Base-by-base conservation (phyloP, 2,113 vertebrate species). In the Sinocyclocheilus rhinocerous region DNA sequence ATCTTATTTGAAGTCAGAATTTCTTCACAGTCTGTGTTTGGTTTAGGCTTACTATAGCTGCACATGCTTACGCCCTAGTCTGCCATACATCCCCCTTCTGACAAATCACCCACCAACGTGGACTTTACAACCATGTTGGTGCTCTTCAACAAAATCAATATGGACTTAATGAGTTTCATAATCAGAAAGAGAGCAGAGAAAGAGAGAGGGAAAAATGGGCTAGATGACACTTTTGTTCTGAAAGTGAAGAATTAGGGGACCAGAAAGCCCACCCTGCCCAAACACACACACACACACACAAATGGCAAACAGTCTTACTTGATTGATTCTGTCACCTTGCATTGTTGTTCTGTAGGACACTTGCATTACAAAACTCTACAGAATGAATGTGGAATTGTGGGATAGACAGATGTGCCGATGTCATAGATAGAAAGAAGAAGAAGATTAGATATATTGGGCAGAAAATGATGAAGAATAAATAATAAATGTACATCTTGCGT, bases 301-400 rank as follows among this genome's bases (percentile, higher is more conserved):
- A 55, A 55, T 55, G 52, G 16, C 4, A 45, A 8, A 73, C 70
- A 29, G 16, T 50, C 12, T 1, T 55, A 16, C 13, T 77, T 55
- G 75, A 77, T 77, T 77, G 75, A 77, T 77, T 77, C 48, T 33
- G 48, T 77, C 75, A 55, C 75, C 75, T 77, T 77, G 48, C 24
- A 11, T 77, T 52, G 48, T 33, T 29, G 15, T 77, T 77, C 39
- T 70, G 8, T 77, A 33, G 75, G 75, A 77, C 75, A 55, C 75
- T 18, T 55, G 9, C 75, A 77, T 77, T 77, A 52, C 24, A 18
- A 29, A 77, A 11, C 48, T 26, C 48, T 29, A 20, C 48, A 50
- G 48, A 26, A 9, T 55, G 26, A 55, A 29, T 77, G 75, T 55
- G 75, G 4, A 55, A 33, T 33, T 55, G 6, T 77, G 24, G 48